Percentiles rank a stretch among this genome's conserved stretches.
phyloP scores from a whole-genome alignment of 2,888 invertebrate species.

The Strigamia transsilvanica region DNA sequence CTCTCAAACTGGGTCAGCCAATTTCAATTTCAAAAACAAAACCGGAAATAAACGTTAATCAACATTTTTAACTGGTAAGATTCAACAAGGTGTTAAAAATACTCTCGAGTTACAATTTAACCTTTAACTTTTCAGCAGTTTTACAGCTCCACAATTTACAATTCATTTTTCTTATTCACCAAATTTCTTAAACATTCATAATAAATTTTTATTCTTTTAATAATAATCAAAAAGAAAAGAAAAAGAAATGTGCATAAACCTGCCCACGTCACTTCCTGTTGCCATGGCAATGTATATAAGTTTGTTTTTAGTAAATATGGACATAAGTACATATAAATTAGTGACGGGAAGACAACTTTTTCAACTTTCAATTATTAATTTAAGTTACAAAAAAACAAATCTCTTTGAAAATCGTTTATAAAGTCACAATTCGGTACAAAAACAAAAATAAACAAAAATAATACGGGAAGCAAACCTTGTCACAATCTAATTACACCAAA shows the following conservation, averaged over 20 bases:
- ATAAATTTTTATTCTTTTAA: not conserved
- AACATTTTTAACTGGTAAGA: conserved; percentile 7
- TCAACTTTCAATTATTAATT: not conserved
- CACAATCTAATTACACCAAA: conserved; percentile 30
- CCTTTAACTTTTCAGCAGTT: not conserved
- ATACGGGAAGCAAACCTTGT: not conserved
- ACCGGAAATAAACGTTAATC: not conserved
- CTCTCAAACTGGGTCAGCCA: conserved; percentile 25
- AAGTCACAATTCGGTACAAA: not conserved
- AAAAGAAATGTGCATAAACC: not conserved
- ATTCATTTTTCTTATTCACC: not conserved
- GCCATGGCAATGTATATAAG: not conserved
- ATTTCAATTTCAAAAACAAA: not conserved
- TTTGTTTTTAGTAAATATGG: not conserved
- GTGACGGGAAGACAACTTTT: not conserved
- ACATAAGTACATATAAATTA: conserved; percentile 26
- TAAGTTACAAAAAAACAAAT: not conserved
- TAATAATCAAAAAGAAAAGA: not conserved
- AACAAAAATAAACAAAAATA: not conserved
- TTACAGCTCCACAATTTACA: conserved; percentile 17
- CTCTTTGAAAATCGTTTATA: not conserved
- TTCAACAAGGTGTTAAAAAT: conserved; percentile 20
- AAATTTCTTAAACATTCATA: not conserved
- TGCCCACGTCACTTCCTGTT: not conserved
- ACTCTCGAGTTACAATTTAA: not conserved